phyloP scores from a whole-genome alignment of 2,113 vertebrate genomes.

The Isurus oxyrinchus region DNA sequence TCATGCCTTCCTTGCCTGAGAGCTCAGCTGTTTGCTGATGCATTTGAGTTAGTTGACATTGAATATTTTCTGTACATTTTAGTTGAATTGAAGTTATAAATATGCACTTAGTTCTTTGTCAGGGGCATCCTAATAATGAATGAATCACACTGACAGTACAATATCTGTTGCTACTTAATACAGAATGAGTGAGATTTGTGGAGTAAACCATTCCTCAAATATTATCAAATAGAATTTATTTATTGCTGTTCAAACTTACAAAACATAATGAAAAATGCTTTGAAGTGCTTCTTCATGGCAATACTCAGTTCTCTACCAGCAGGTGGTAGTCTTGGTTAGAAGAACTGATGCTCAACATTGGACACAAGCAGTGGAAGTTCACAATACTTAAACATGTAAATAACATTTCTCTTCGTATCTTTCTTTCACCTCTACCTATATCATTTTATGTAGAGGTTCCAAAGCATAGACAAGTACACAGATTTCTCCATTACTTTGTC shows the following conservation, averaged over 20 bases:
- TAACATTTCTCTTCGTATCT: not conserved
- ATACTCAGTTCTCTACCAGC: not conserved
- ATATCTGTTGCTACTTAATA: not conserved
- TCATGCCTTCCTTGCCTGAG: not conserved
- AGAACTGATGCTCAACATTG: not conserved
- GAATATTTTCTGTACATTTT: not conserved
- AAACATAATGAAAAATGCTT: not conserved
- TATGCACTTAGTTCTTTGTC: not conserved
- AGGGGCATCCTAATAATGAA: not conserved
- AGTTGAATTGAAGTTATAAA: not conserved
- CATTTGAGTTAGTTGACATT: not conserved
- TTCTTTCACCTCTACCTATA: not conserved
- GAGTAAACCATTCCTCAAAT: not conserved
- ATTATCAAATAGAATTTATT: not conserved
- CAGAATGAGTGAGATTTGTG: not conserved
- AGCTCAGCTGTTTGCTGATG: not conserved
- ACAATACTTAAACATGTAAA: not conserved
- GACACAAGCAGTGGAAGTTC: not conserved
- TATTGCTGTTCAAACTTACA: not conserved
- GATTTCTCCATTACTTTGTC: not conserved
- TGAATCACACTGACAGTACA: not conserved
- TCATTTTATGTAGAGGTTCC: not conserved
- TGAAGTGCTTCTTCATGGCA: not conserved
- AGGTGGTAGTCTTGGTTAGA: constrained; percentile 9
- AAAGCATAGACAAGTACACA: not conserved